phyloP scores from a whole-genome alignment of 2,888 invertebrate genomes.

The Chrysina gloriosa region DNA sequence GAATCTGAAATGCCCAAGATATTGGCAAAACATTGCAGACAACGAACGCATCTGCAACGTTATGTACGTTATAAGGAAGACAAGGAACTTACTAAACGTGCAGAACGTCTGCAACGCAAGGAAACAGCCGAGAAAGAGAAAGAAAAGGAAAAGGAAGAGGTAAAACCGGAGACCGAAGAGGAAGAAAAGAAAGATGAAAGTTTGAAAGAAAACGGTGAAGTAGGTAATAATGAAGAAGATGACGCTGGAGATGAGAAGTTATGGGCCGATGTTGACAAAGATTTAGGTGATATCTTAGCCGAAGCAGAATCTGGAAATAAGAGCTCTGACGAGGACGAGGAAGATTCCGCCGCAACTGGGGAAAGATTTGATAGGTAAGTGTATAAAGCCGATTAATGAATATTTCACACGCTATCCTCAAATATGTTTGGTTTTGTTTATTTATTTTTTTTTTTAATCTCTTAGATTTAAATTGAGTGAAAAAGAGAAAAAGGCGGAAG shows the following conservation, averaged over 20 bases:
- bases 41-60: constrained; percentile 79
- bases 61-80: constrained; percentile 84
- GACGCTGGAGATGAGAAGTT: constrained; percentile 75
- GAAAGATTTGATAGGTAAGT: constrained; percentile 64
- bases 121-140: constrained; percentile 68
- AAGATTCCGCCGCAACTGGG: constrained; percentile 70
- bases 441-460: constrained; percentile 6
- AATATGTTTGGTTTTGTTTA: not conserved
- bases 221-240: constrained; percentile 57
- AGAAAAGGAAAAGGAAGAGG: constrained; percentile 60
- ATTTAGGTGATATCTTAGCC: constrained; percentile 79
- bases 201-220: constrained; percentile 53
- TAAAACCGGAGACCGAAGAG: constrained; percentile 49
- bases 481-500: constrained; percentile 57
- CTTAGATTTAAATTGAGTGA: constrained; percentile 61
- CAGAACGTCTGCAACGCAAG: constrained; percentile 75
- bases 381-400: not conserved
- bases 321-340: constrained; percentile 77
- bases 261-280: constrained; percentile 87
- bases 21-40: constrained; percentile 73
- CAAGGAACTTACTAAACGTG: constrained; percentile 77
- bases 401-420: not conserved
- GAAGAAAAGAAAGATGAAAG: constrained; percentile 47
- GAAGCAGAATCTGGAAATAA: constrained; percentile 72
- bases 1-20: constrained; percentile 66